Evolutionary conservation across 2,888 invertebrate genomes (phyloP).

Genomic region (Eupithecia pulchellata): DNA sequence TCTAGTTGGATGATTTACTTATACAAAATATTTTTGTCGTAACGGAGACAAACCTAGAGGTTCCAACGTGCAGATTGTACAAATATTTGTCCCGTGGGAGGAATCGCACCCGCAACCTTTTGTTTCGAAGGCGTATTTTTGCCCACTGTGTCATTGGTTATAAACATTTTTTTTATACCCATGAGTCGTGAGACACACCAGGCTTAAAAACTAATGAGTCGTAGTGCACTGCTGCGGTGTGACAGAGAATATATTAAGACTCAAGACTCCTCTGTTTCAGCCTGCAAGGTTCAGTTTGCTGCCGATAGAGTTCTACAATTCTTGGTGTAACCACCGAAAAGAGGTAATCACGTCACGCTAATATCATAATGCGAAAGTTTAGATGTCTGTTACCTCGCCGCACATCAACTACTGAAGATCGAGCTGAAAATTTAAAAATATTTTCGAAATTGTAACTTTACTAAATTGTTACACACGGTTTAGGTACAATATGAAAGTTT

Average conservation of each 20-base stretch:
- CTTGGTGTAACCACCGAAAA: conserved; percentile 78
- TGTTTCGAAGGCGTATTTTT: neutral
- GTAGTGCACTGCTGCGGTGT: neutral
- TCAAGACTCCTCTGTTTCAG: conserved; percentile 53
- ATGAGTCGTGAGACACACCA: too few species aligned
- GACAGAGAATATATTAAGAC: neutral
- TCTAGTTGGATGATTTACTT: too few species aligned
- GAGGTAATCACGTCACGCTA: conserved; percentile 58
- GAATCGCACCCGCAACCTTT: neutral
- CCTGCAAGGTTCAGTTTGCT: conserved; percentile 72
- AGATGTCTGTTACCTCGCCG: too few species aligned
- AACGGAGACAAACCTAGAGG: too few species aligned
- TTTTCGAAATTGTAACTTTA: too few species aligned
- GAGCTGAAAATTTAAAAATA: too few species aligned
- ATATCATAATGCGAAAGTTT: neutral
- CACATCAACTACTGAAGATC: neutral
- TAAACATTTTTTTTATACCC: neutral
- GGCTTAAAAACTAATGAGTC: too few species aligned
- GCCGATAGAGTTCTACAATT: conserved; percentile 64
- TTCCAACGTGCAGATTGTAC: neutral
- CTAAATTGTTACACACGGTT: too few species aligned
- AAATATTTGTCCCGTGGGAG: neutral
- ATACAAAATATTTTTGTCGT: too few species aligned
- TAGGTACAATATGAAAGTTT: too few species aligned
- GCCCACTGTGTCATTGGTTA: neutral